phyloP scores from a whole-genome alignment of 2,888 invertebrate genomes.

The Caenorhabditis becei region DNA sequence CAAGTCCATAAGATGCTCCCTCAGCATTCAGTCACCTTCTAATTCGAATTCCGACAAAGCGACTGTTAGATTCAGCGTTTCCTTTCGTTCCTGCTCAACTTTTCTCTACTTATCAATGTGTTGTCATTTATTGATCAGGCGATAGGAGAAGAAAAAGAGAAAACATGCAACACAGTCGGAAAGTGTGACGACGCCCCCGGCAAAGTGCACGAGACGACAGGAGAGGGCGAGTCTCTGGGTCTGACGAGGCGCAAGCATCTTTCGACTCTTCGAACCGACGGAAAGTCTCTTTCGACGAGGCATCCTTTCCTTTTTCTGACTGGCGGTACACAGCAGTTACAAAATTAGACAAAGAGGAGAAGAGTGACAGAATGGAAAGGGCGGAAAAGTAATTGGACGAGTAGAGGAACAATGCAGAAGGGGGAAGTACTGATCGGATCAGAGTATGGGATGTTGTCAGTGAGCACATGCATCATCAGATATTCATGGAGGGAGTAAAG shows the following conservation, averaged over 20 bases:
- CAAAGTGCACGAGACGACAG: conserved; percentile 24
- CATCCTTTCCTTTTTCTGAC: not conserved
- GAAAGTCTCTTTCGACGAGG: conserved; percentile 3
- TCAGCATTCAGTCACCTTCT: too few species aligned
- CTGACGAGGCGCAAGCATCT: conserved; percentile 11
- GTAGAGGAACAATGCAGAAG: not conserved
- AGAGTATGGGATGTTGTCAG: too few species aligned
- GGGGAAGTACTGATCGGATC: too few species aligned
- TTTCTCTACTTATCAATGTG: not conserved
- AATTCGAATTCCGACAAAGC: too few species aligned
- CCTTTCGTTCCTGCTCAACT: not conserved
- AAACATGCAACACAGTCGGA: conserved; percentile 22
- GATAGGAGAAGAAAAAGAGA: conserved; percentile 25
- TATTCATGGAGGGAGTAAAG: too few species aligned
- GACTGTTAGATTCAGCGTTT: too few species aligned
- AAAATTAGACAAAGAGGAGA: conserved; percentile 17
- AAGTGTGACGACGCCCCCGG: conserved; percentile 38
- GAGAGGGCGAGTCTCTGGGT: conserved; percentile 10
- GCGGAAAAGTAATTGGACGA: not conserved
- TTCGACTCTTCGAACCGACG: not conserved
- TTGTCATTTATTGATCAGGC: conserved; percentile 27
- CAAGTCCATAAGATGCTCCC: too few species aligned
- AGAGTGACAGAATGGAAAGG: not conserved
- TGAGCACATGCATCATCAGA: too few species aligned
- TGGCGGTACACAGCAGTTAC: conserved; percentile 21